These are phyloP conservation scores for Triplophysa tibetana DNA, from an alignment of 2,113 vertebrate species.

Conservation along the genomic window DNA sequence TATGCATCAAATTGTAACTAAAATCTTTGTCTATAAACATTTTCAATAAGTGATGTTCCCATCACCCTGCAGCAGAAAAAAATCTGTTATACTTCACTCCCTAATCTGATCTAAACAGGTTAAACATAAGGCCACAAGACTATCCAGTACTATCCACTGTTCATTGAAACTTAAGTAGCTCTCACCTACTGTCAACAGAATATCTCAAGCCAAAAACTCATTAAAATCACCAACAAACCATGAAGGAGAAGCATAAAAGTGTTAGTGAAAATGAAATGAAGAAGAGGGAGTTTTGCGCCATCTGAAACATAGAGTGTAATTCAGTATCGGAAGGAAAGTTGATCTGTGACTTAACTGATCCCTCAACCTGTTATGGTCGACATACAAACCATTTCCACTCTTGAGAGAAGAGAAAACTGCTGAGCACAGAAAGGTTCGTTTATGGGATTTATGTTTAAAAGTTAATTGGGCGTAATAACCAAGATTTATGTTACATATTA, in stretches of 20 bases:
- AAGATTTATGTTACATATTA: background rate
- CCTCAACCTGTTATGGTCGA: constrained; percentile 20
- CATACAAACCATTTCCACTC: constrained; percentile 25
- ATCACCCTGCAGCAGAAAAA: background rate
- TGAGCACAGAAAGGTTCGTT: constrained; percentile 34
- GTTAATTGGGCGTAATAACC: background rate
- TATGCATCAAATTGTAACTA: constrained; percentile 6
- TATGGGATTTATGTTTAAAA: background rate
- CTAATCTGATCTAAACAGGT: constrained; percentile 60
- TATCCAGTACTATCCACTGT: constrained; percentile 4
- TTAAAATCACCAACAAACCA: constrained; percentile 75
- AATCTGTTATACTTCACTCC: background rate
- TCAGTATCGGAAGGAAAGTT: constrained; percentile 44
- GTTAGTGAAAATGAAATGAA: constrained; percentile 48
- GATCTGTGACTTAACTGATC: constrained; percentile 35
- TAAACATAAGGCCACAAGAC: constrained; percentile 61
- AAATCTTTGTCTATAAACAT: constrained; percentile 22
- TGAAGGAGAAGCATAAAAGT: constrained; percentile 66
- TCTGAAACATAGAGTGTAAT: constrained; percentile 57
- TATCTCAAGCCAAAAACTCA: constrained; percentile 63
- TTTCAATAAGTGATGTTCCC: constrained; percentile 18
- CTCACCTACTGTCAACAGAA: constrained; percentile 55
- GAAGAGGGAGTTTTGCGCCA: constrained; percentile 44
- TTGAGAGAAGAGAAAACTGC: constrained; percentile 44
- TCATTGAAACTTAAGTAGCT: constrained; percentile 60